phyloP scores from a whole-genome alignment of 2,113 vertebrate species.

The Amblyopsis rosae region DNA sequence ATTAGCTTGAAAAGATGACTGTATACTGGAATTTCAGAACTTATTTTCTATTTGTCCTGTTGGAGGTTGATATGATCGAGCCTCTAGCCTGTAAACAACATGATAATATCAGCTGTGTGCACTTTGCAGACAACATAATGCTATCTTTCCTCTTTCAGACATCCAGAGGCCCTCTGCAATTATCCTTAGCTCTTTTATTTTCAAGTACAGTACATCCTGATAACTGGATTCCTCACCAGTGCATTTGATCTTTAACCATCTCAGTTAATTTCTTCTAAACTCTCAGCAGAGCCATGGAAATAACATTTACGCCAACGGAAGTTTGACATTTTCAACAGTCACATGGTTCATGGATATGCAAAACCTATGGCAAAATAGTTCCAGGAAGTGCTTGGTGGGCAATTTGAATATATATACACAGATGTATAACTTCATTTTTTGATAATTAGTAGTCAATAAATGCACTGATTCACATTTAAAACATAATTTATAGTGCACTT shows the following conservation, averaged over 20 bases:
- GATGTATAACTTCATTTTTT: too few relatives aligned
- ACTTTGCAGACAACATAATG: neutral
- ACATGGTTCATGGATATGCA: too few relatives aligned
- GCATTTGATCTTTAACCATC: neutral
- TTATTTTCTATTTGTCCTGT: constrained; percentile 19
- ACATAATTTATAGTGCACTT: too few relatives aligned
- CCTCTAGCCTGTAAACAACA: constrained; percentile 22
- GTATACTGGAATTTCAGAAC: constrained; percentile 7
- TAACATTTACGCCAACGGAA: too few relatives aligned
- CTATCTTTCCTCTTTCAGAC: constrained; percentile 20
- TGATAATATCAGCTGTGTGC: neutral
- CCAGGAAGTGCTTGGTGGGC: too few relatives aligned
- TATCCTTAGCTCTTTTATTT: constrained; percentile 8
- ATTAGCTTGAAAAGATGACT: too few relatives aligned
- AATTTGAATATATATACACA: too few relatives aligned
- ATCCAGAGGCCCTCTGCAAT: neutral
- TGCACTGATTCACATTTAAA: too few relatives aligned
- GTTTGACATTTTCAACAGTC: too few relatives aligned
- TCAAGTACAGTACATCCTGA: neutral
- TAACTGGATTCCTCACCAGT: neutral
- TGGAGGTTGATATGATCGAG: constrained; percentile 21
- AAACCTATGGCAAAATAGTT: too few relatives aligned
- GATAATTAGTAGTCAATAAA: too few relatives aligned
- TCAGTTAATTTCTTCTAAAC: neutral
- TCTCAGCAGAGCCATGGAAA: neutral